phyloP scores from a whole-genome alignment of 2,888 invertebrate species.

The Abrostola tripartita region DNA sequence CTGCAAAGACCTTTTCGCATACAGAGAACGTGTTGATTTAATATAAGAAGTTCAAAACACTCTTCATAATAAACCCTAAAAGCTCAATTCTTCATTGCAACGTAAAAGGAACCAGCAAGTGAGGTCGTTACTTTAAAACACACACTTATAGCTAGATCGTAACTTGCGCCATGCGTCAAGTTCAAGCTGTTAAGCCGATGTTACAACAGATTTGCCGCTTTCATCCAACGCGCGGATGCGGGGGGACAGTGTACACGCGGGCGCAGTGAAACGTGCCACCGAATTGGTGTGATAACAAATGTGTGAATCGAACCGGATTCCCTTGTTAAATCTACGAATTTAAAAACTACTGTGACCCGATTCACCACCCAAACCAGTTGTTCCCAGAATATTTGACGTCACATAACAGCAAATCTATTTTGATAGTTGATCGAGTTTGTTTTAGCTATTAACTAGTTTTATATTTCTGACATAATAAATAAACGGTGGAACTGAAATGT shows the following conservation, averaged over 20 bases:
- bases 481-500: constrained; percentile 10
- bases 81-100: constrained; percentile 36
- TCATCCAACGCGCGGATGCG: constrained; percentile 68
- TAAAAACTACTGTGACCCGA: constrained; percentile 34
- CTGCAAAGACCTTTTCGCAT: no score
- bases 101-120: constrained; percentile 30
- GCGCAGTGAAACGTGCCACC: constrained; percentile 48
- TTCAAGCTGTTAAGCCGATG: constrained; percentile 82
- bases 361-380: constrained; percentile 14
- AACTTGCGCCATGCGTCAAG: constrained; percentile 59
- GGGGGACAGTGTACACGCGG: constrained; percentile 62
- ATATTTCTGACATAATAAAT: constrained; percentile 37
- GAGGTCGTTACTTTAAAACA: constrained; percentile 47
- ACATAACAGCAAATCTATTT: constrained; percentile 33
- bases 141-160: constrained; percentile 41
- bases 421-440: constrained; percentile 35
- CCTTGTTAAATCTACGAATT: constrained; percentile 39
- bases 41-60: constrained; percentile 7
- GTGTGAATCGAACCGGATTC: constrained; percentile 50
- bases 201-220: constrained; percentile 85
- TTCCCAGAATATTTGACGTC: constrained; percentile 30
- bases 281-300: constrained; percentile 63
- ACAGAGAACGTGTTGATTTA: no score
- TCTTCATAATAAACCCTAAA: constrained; percentile 24
- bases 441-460: constrained; percentile 37